Conservation (phyloP, 37 sponge, comb jelly and placozoan genomes). For the Beroe ovata region DNA sequence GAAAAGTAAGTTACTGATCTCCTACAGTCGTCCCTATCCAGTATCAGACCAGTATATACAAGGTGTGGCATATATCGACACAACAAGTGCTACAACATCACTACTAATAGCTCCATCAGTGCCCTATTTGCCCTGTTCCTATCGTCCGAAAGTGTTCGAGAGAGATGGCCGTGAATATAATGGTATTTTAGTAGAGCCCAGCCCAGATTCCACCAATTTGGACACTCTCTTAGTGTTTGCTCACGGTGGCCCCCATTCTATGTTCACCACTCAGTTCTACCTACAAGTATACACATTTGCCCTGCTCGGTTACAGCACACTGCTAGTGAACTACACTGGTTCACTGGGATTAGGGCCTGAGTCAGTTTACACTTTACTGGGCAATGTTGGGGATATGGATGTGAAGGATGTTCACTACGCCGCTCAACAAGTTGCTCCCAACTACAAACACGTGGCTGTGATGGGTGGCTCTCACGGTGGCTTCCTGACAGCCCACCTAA, state of each 20-base stretch:
- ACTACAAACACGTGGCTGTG: slow-evolving; percentile 79
- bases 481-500: slow-evolving; percentile 83
- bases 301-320: slow-evolving; percentile 5
- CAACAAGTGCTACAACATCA: not conserved
- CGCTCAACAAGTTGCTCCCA: slow-evolving; percentile 84
- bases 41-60: not conserved
- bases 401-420: slow-evolving; percentile 88
- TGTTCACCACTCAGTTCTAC: not conserved
- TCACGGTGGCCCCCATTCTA: slow-evolving; percentile 53
- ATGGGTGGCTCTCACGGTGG: slow-evolving; percentile 98
- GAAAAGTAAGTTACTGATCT: not conserved
- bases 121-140: not conserved
- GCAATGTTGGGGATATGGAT: slow-evolving; percentile 87
- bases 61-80: not conserved
- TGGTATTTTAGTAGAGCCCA: slow-evolving; percentile 11
- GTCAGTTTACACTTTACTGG: slow-evolving; percentile 73
- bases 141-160: not conserved
- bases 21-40: not conserved
- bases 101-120: not conserved
- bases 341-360: slow-evolving; percentile 85
- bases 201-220: not conserved
- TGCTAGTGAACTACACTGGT: slow-evolving; percentile 86
- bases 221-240: slow-evolving; percentile 27
- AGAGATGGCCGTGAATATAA: slow-evolving; percentile 32
- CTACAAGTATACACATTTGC: slow-evolving; percentile 5